Evolutionary conservation across 1,140 invertebrate genomes (phyloP).

Genomic region (Euura saliciscinereae): DNA sequence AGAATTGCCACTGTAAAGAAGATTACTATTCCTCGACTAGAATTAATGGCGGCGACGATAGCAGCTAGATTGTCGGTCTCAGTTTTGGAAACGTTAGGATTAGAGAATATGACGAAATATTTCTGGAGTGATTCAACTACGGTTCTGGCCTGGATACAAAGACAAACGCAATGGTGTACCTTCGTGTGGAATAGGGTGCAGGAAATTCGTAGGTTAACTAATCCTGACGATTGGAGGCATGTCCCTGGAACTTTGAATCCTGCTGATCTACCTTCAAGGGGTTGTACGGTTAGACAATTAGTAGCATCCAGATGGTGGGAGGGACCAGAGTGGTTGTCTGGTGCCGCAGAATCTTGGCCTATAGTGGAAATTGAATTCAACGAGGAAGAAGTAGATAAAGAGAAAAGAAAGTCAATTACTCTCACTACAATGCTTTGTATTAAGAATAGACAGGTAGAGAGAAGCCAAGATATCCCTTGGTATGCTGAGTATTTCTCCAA

Average conservation of each 20-base stretch:
- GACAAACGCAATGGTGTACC: conserved; percentile 18
- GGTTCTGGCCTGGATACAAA: not conserved
- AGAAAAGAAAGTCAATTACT: no score
- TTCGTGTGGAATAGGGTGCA: conserved; percentile 23
- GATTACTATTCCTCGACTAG: conserved; percentile 21
- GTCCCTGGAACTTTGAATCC: conserved; percentile 32
- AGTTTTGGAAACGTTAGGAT: no score
- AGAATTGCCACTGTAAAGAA: conserved; percentile 30
- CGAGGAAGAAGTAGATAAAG: no score
- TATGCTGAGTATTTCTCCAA: no score
- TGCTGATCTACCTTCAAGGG: conserved; percentile 42
- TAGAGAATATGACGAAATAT: no score
- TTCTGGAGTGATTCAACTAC: no score
- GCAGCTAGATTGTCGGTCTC: conserved; percentile 5
- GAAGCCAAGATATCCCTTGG: no score
- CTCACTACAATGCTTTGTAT: no score
- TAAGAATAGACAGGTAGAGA: no score
- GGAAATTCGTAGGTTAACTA: conserved; percentile 21
- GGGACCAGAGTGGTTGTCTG: conserved; percentile 31
- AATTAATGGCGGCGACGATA: conserved; percentile 16
- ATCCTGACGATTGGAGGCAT: conserved; percentile 25
- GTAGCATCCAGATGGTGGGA: conserved; percentile 49
- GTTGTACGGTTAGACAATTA: conserved; percentile 39
- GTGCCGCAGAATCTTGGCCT: no score
- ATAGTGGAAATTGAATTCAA: no score